A percentile compares a stretch with the other conserved stretches of the same genome.
Conservation (phyloP, 1,140 invertebrate species). For the Acromyrmex charruanus region DNA sequence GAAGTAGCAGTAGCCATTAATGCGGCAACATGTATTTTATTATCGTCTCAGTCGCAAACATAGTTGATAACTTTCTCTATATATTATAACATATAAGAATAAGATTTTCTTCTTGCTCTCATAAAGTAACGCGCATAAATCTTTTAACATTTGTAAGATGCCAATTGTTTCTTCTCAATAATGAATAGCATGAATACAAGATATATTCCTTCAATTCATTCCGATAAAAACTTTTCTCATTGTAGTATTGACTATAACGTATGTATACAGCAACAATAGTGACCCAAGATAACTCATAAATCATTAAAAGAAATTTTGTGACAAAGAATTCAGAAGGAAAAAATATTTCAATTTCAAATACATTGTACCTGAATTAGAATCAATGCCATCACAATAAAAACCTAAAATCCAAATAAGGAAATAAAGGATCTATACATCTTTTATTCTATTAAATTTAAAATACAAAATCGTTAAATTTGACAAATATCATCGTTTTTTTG, state of each 20-base stretch:
- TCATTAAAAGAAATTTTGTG: neutral
- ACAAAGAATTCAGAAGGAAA: neutral
- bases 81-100: conserved; percentile 4
- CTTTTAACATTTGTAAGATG: neutral
- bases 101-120: neutral
- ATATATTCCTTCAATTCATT: neutral
- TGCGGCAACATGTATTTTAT: conserved; percentile 47
- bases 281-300: neutral
- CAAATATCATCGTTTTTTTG: too few relatives aligned
- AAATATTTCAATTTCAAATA: too few relatives aligned
- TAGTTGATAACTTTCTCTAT: conserved; percentile 41
- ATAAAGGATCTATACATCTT: too few relatives aligned
- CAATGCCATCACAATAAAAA: too few relatives aligned
- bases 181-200: neutral
- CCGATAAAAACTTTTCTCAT: neutral
- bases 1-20: conserved; percentile 43
- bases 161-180: neutral
- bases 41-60: conserved; percentile 15
- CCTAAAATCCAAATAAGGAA: too few relatives aligned
- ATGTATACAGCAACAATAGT: neutral
- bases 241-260: neutral
- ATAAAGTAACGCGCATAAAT: neutral
- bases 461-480: too few relatives aligned
- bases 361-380: too few relatives aligned
- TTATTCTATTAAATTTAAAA: too few relatives aligned